Percentiles rank a stretch among this genome's conserved stretches.
Evolutionary conservation across 2,113 vertebrate species (phyloP).

Genomic region (Ptilonorhynchus violaceus): DNA sequence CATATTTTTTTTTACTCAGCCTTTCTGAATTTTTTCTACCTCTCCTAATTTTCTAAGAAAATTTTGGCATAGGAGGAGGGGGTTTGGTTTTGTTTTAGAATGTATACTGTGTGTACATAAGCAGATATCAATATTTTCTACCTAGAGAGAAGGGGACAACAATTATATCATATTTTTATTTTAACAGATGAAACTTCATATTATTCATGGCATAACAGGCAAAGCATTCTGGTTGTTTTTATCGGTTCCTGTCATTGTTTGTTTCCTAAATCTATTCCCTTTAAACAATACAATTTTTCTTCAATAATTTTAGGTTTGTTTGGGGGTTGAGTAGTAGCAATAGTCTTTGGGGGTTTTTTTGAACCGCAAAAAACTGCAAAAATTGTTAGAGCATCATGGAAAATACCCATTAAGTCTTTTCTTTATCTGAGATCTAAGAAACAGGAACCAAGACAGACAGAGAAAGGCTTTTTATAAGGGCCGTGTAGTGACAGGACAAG

Average conservation of each 20-base stretch:
- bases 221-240: not conserved
- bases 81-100: not conserved
- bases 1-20: not conserved
- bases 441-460: not conserved
- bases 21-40: not conserved
- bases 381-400: not conserved
- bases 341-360: accelerated
- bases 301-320: not conserved
- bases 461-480: not conserved
- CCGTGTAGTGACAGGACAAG: not conserved
- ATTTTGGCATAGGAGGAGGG: not conserved
- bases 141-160: not conserved
- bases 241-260: not conserved
- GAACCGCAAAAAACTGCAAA: accelerated
- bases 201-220: not conserved
- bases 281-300: not conserved
- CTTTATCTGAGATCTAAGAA: not conserved
- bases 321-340: accelerated
- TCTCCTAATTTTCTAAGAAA: not conserved
- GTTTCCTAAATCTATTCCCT: not conserved
- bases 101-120: not conserved
- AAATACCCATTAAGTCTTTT: not conserved
- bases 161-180: not conserved
- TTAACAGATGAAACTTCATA: not conserved
- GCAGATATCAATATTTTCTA: not conserved